These are phyloP conservation scores for Heptranchias perlo DNA, from an alignment of 2,113 vertebrate species.

Conservation along the genomic window DNA sequence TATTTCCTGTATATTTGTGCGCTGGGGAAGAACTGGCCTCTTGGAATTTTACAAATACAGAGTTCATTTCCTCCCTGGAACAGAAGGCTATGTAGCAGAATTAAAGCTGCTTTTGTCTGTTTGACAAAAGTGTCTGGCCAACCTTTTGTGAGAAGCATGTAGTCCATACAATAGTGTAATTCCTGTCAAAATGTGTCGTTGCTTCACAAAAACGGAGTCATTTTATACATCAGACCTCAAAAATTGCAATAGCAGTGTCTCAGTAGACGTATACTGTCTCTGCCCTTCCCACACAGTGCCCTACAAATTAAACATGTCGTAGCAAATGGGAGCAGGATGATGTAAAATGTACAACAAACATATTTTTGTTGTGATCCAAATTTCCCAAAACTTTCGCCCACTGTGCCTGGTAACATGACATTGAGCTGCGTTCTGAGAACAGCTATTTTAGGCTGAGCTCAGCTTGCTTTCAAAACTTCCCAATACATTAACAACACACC, in stretches of 20 bases:
- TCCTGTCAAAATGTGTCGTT: not conserved
- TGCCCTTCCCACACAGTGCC: not conserved
- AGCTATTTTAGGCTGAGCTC: not conserved
- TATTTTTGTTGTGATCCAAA: not conserved
- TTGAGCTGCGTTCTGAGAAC: not conserved
- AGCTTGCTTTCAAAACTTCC: not conserved
- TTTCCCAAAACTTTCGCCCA: not conserved
- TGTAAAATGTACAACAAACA: not conserved
- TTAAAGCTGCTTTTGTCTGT: not conserved
- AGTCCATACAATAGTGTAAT: not conserved
- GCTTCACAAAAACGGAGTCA: not conserved
- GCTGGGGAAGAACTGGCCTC: not conserved
- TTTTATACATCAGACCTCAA: not conserved
- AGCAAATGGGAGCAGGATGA: not conserved
- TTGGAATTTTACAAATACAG: not conserved
- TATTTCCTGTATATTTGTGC: not conserved
- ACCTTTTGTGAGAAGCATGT: not conserved
- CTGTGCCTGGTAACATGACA: not conserved
- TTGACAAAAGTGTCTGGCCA: not conserved
- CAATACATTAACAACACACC: not conserved
- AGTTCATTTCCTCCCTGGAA: constrained; percentile 6
- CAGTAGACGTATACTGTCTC: not conserved
- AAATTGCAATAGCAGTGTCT: not conserved
- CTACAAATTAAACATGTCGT: not conserved
- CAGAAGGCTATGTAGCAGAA: not conserved